Evolutionary conservation across 1,140 invertebrate species (phyloP).

Genomic region (Anoplophora glabripennis): DNA sequence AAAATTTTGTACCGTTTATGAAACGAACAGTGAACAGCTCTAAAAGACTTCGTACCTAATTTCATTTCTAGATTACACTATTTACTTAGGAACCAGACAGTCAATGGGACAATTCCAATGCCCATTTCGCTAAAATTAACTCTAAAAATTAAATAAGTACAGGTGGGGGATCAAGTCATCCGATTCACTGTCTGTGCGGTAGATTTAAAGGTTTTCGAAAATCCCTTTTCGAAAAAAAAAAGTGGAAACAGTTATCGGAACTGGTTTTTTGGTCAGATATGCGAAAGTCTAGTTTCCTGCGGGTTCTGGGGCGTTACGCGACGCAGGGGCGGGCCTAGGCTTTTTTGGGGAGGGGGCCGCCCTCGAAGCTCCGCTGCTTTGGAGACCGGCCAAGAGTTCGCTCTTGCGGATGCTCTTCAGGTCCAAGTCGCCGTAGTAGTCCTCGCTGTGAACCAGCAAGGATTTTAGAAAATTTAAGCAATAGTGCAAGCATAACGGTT

Average conservation of each 20-base stretch:
- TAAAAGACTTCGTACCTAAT: neutral
- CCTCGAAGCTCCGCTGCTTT: conserved; percentile 58
- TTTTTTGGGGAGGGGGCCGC: conserved; percentile 37
- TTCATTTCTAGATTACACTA: neutral
- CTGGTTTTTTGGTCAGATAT: neutral
- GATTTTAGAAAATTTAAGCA: neutral
- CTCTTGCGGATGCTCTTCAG: conserved; percentile 90
- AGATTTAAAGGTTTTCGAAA: neutral
- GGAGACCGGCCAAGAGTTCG: conserved; percentile 77
- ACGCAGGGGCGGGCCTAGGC: conserved; percentile 44
- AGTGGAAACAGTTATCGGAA: neutral
- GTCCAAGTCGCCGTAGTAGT: conserved; percentile 93
- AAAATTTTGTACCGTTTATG: conserved; percentile 20
- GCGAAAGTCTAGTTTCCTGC: conserved; percentile 22
- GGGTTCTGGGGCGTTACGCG: conserved; percentile 40
- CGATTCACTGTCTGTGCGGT: neutral
- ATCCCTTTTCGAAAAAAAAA: neutral
- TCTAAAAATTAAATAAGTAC: conserved; percentile 17
- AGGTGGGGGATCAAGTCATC: neutral
- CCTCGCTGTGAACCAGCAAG: conserved; percentile 70
- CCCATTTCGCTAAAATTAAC: conserved; percentile 11
- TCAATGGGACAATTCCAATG: neutral
- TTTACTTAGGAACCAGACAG: neutral
- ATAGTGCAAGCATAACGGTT: no score
- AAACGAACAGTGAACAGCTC: neutral